phyloP scores from a whole-genome alignment of 2,797 vertebrate genomes.

The Hipposideros larvatus region DNA sequence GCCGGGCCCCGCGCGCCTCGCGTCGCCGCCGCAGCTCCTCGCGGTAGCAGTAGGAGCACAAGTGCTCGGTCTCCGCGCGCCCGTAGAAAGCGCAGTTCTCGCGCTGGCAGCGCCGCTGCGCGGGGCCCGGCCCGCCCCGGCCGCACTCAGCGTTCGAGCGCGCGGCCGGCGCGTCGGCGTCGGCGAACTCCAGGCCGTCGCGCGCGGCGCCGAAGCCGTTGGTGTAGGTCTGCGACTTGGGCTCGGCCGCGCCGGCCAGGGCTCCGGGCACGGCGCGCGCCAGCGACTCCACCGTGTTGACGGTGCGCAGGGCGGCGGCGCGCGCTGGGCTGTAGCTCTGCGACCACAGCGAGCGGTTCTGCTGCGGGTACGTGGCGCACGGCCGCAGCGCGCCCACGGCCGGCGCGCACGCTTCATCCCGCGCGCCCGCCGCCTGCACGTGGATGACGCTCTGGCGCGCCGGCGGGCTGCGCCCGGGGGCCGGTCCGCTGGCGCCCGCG shows the following conservation, averaged over 20 bases:
- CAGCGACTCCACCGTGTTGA: conserved; percentile 94
- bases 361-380: conserved; percentile 98
- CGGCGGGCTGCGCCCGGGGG: conserved; percentile 97
- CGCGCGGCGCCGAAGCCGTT: conserved; percentile 95
- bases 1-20: conserved; percentile 95
- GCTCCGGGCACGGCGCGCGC: conserved; percentile 91
- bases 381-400: conserved; percentile 95
- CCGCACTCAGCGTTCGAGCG: conserved; percentile 95
- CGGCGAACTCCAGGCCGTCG: conserved; percentile 96
- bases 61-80: conserved; percentile 97
- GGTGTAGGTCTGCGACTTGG: conserved; percentile 98
- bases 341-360: conserved; percentile 97
- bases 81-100: conserved; percentile 99
- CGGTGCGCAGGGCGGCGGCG: conserved; percentile 93
- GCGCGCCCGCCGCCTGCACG: conserved; percentile 95
- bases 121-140: conserved; percentile 92
- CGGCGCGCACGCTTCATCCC: conserved; percentile 94
- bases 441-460: conserved; percentile 98
- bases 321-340: conserved; percentile 98
- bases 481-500: conserved; percentile 90
- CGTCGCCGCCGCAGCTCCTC: conserved; percentile 98
- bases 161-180: conserved; percentile 93
- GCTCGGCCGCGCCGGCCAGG: conserved; percentile 87
- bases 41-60: conserved; percentile 99
- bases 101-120: conserved; percentile 97